Conservation (phyloP, 2,797 vertebrate species). For the Alouatta caraya region DNA sequence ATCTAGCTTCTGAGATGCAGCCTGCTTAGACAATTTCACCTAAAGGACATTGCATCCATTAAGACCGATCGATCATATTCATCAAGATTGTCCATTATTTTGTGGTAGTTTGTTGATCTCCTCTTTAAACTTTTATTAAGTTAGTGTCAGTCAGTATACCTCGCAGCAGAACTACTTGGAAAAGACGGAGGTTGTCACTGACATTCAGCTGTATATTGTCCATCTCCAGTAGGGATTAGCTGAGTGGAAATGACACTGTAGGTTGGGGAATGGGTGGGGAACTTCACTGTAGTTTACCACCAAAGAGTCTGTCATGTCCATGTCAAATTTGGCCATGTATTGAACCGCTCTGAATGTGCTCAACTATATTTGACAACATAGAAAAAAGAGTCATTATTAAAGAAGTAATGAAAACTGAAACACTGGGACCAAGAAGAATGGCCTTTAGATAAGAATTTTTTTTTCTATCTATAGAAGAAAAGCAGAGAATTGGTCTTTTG, state of each 20-base stretch:
- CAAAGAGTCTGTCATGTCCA: not conserved
- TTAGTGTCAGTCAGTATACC: not conserved
- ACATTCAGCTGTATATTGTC: not conserved
- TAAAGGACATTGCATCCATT: not conserved
- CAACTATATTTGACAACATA: not conserved
- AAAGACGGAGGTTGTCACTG: not conserved
- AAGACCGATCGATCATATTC: not conserved
- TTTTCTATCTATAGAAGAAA: conserved; percentile 23
- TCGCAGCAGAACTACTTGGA: not conserved
- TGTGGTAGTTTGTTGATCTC: not conserved
- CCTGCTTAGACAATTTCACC: not conserved
- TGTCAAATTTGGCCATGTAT: not conserved
- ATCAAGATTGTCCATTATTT: not conserved
- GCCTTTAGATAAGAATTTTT: not conserved
- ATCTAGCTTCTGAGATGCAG: not conserved
- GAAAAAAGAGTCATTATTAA: not conserved
- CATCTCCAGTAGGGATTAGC: not conserved
- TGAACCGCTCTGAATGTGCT: not conserved
- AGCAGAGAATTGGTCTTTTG: not conserved
- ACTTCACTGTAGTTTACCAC: not conserved
- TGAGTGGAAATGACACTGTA: not conserved
- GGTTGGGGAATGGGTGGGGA: not conserved
- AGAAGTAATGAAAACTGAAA: conserved; percentile 34
- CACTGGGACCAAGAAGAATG: not conserved
- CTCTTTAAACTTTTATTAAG: not conserved